Conservation (phyloP, 2,797 vertebrate species). For the Megaceryle alcyon region DNA sequence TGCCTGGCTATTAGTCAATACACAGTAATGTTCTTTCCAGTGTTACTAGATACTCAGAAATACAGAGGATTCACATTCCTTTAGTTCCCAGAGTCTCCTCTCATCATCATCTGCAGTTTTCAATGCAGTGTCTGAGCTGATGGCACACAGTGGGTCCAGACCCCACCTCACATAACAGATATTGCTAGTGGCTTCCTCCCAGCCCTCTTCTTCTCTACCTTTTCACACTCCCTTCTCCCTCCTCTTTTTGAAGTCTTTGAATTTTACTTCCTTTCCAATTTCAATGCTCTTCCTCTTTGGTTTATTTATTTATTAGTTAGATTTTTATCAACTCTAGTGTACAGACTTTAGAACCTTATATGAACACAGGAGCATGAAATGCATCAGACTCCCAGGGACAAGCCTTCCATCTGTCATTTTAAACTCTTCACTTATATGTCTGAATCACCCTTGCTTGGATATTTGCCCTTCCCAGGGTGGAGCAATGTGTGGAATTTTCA, state of each 20-base stretch:
- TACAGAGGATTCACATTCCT: neutral
- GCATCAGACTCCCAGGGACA: neutral
- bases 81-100: neutral
- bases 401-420: neutral
- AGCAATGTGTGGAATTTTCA: neutral
- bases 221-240: neutral
- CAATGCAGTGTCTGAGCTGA: neutral
- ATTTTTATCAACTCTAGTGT: neutral
- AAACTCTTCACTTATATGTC: neutral
- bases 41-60: neutral
- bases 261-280: neutral
- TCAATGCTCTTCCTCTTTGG: neutral
- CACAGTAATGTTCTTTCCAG: neutral
- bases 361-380: neutral
- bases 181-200: neutral
- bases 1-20: neutral
- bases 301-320: neutral
- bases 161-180: neutral
- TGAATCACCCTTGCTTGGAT: neutral
- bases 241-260: neutral
- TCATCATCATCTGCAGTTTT: rapidly evolving
- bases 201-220: neutral
- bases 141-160: neutral
- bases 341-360: neutral
- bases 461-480: neutral